Conservation (phyloP, 2,797 vertebrate species). For the Phrynocephalus guinanensis region DNA sequence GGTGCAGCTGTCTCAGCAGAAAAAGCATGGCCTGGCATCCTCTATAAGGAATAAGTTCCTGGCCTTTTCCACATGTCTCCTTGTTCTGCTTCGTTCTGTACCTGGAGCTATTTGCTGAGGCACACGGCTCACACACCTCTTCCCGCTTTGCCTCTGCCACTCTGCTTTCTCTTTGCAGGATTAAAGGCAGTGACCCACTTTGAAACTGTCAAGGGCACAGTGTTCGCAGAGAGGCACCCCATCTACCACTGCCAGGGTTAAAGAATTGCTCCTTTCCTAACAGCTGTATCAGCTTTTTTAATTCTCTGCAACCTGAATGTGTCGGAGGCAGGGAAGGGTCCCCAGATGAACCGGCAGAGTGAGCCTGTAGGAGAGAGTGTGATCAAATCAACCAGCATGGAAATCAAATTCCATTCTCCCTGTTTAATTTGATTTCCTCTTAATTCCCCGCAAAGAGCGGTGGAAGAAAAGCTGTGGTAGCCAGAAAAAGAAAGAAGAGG, state of each 20-base stretch:
- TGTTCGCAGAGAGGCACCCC: slow-evolving; percentile 47
- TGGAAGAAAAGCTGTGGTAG: slow-evolving; percentile 9
- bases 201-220: neutral
- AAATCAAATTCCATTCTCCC: slow-evolving; percentile 28
- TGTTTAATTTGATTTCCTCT: slow-evolving; percentile 22
- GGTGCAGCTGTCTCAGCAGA: neutral
- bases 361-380: neutral
- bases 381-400: slow-evolving; percentile 40
- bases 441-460: slow-evolving; percentile 11
- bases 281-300: slow-evolving; percentile 39
- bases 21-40: neutral
- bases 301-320: neutral
- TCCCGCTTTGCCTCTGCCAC: neutral
- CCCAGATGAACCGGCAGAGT: neutral
- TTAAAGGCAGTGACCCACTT: slow-evolving; percentile 64
- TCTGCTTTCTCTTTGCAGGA: slow-evolving; percentile 35
- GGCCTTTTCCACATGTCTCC: accelerated
- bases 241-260: slow-evolving; percentile 23
- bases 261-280: slow-evolving; percentile 36
- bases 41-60: neutral
- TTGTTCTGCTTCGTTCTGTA: neutral
- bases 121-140: accelerated
- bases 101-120: accelerated
- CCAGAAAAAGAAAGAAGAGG: neutral
- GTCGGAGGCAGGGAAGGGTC: neutral